Evolutionary conservation across 2,113 vertebrate genomes (phyloP).

Genomic region (Copsychus sechellarum): DNA sequence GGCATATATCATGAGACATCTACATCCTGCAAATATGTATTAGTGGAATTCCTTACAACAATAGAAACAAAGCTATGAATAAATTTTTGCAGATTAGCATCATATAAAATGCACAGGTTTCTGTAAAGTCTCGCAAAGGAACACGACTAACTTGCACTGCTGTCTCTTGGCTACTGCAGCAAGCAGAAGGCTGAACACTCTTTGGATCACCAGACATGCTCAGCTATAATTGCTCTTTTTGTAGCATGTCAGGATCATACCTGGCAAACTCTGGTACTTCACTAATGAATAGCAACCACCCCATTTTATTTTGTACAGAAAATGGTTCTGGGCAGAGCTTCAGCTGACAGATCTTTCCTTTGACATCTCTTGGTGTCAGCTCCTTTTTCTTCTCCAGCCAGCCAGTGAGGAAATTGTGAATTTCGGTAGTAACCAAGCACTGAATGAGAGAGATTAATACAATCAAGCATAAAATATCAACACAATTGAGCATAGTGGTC

Average conservation of each 20-base stretch:
- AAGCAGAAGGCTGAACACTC: neutral
- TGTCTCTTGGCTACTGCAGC: neutral
- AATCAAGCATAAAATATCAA: neutral
- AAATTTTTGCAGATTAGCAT: neutral
- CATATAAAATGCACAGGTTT: neutral
- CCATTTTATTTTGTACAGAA: neutral
- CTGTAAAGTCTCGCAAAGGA: neutral
- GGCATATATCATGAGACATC: neutral
- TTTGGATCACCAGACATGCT: neutral
- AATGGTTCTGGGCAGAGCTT: neutral
- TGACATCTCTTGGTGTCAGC: neutral
- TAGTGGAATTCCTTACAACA: neutral
- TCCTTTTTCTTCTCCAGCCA: neutral
- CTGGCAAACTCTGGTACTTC: neutral
- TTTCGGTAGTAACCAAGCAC: neutral
- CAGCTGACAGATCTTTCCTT: neutral
- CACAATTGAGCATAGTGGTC: neutral
- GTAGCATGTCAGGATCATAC: neutral
- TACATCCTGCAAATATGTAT: neutral
- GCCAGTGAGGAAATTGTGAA: neutral
- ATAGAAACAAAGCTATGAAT: neutral
- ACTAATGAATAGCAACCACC: neutral
- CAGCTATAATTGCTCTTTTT: neutral
- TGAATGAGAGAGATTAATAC: neutral
- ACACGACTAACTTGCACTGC: neutral